These are phyloP conservation scores for Hapalemur alaotrensis DNA, from an alignment of 2,797 vertebrate species.

Conservation along the genomic window DNA sequence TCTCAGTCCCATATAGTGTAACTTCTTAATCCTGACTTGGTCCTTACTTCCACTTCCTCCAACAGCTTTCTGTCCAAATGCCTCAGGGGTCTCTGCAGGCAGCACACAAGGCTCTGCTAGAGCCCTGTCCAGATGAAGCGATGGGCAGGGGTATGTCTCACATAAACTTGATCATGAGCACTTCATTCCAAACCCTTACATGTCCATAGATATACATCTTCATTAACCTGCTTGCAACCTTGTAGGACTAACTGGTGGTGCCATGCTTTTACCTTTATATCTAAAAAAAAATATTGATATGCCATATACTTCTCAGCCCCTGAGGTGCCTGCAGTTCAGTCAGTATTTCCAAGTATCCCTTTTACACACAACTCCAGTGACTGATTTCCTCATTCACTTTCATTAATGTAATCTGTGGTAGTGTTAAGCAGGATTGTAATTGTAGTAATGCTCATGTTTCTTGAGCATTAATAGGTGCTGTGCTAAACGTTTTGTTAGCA, in stretches of 20 bases:
- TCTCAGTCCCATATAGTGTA: not conserved
- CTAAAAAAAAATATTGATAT: constrained; percentile 12
- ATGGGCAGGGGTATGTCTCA: not conserved
- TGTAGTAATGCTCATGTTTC: not conserved
- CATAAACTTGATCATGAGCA: not conserved
- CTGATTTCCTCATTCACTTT: not conserved
- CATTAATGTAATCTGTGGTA: not conserved
- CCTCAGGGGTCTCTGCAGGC: not conserved
- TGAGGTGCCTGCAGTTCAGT: not conserved
- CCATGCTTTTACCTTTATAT: not conserved
- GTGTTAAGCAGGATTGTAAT: not conserved
- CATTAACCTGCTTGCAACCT: not conserved
- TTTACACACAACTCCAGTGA: not conserved
- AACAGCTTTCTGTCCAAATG: not conserved
- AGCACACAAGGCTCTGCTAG: not conserved
- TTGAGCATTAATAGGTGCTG: not conserved
- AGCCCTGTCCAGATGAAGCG: not conserved
- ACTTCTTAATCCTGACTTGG: not conserved
- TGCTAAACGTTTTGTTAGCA: not conserved
- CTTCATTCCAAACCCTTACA: not conserved
- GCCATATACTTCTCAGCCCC: not conserved
- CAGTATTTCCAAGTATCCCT: not conserved
- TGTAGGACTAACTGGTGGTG: not conserved
- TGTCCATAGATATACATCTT: not conserved
- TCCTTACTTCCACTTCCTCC: not conserved